Conservation (phyloP, 2,888 invertebrate species). For the Venustoraphidia nigricollis region DNA sequence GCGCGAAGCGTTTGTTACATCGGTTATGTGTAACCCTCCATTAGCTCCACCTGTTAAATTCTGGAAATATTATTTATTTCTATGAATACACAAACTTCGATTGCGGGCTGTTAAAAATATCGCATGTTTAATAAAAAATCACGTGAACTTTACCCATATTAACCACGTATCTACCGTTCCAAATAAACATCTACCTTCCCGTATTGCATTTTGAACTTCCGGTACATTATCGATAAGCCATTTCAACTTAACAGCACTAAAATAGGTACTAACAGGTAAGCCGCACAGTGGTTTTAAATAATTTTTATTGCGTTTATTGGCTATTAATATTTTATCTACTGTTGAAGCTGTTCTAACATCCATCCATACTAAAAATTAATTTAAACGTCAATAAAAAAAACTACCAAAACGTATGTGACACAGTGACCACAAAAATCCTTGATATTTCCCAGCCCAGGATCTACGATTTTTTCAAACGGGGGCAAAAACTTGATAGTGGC, state of each 20-base stretch:
- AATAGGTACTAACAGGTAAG: slow-evolving; percentile 91
- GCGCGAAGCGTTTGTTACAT: slow-evolving; percentile 92
- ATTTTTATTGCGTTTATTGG: slow-evolving; percentile 55
- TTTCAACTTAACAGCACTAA: slow-evolving; percentile 84
- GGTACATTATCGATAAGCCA: slow-evolving; percentile 85
- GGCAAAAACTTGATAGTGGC: no score
- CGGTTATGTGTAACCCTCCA: slow-evolving; percentile 69
- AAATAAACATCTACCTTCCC: slow-evolving; percentile 54
- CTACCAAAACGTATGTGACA: slow-evolving; percentile 1
- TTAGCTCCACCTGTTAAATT: slow-evolving; percentile 52
- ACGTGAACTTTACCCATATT: slow-evolving; percentile 54
- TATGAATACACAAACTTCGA: slow-evolving; percentile 1
- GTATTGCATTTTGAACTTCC: slow-evolving; percentile 52
- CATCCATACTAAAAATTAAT: slow-evolving; percentile 61
- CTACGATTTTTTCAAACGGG: no score
- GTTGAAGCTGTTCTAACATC: slow-evolving; percentile 76
- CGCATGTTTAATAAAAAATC: slow-evolving; percentile 4
- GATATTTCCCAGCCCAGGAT: no score
- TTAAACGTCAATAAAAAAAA: slow-evolving; percentile 4
- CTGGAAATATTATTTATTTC: slow-evolving; percentile 23
- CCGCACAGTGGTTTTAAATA: slow-evolving; percentile 53
- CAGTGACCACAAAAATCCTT: not conserved
- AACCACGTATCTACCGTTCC: slow-evolving; percentile 94
- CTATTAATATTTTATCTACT: slow-evolving; percentile 59
- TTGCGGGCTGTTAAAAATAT: slow-evolving; percentile 5